Conservation (phyloP, 2,797 vertebrate genomes). For the Zonotrichia albicollis region DNA sequence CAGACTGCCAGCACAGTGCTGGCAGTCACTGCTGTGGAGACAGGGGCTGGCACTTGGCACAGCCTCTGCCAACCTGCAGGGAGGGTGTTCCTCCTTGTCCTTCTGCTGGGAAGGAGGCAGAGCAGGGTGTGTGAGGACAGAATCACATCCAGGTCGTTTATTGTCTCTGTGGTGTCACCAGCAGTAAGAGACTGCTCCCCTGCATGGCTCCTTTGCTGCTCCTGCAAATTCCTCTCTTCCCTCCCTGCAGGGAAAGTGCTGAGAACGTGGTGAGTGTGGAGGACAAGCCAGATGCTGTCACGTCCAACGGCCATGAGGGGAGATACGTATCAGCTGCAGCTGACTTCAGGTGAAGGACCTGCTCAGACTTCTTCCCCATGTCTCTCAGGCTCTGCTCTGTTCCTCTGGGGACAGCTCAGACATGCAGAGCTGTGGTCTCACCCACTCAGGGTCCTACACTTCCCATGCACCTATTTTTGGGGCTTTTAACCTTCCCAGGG, state of each 20-base stretch:
- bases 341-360: conserved; percentile 68
- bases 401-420: neutral
- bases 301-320: conserved; percentile 53
- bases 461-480: neutral
- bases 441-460: too few relatives aligned
- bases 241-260: conserved; percentile 17
- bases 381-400: neutral
- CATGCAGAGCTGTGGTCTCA: rapidly evolving
- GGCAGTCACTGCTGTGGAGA: neutral
- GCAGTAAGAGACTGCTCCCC: neutral
- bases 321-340: conserved; percentile 29
- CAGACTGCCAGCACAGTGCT: neutral
- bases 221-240: neutral
- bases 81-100: neutral
- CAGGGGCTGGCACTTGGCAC: neutral
- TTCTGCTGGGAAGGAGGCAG: neutral
- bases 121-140: neutral
- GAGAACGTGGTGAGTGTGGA: neutral
- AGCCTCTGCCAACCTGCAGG: neutral
- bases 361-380: neutral
- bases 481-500: neutral
- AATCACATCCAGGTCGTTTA: neutral
- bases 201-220: rapidly evolving
- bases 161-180: neutral
- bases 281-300: conserved; percentile 43